phyloP scores from a whole-genome alignment of 2,888 invertebrate genomes.

The Drosophila melanocephala region DNA sequence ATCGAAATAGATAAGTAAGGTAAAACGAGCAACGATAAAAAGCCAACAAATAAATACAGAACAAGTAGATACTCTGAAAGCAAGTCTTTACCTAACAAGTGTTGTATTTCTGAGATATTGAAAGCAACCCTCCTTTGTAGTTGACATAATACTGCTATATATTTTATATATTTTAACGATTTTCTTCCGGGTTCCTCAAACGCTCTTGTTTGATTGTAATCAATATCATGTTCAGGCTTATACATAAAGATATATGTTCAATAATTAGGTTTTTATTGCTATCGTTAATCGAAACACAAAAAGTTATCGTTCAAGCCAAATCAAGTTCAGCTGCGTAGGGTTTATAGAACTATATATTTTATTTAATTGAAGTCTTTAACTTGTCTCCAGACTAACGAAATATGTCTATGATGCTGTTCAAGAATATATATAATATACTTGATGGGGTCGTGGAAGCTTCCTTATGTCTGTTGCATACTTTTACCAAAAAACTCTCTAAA shows the following conservation, averaged over 20 bases:
- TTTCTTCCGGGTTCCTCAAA: background rate
- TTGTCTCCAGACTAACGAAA: background rate
- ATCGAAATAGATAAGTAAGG: background rate
- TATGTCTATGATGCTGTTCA: background rate
- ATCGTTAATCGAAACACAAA: background rate
- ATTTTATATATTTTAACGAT: background rate
- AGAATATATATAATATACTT: background rate
- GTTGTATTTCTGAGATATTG: background rate
- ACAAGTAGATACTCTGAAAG: accelerated
- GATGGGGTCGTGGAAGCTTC: background rate
- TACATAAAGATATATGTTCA: background rate
- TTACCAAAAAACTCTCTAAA: background rate
- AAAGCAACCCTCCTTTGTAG: too few species aligned
- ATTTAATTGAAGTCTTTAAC: background rate
- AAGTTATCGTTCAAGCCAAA: background rate
- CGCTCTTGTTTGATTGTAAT: background rate
- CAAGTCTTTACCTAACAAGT: background rate
- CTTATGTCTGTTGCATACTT: background rate
- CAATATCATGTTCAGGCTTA: background rate
- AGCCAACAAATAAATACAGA: background rate
- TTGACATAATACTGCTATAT: background rate
- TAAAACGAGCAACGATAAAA: background rate
- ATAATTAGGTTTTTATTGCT: background rate
- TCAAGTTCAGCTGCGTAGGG: background rate
- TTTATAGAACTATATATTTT: background rate